A percentile compares a stretch with the other conserved stretches of the same genome.
Evolutionary conservation across 2,113 vertebrate species (phyloP).

Genomic region (Cyanoliseus patagonus): DNA sequence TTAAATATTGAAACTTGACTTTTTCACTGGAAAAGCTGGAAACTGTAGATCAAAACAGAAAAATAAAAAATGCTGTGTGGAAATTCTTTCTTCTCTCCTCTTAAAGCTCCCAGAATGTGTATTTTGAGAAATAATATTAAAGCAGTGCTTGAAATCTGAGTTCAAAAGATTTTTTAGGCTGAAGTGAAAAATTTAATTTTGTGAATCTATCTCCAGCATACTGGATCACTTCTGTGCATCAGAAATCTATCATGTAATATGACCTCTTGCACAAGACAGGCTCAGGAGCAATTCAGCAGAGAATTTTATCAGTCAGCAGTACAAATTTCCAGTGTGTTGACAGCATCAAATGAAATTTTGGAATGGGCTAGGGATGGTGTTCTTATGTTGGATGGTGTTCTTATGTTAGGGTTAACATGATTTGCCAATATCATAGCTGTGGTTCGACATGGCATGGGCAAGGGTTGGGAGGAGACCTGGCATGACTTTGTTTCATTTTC

Average conservation of each 20-base stretch:
- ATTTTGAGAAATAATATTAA: constrained; percentile 45
- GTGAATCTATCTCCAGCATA: background rate
- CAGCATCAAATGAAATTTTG: background rate
- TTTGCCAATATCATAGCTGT: background rate
- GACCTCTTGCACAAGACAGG: background rate
- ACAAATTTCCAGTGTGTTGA: background rate
- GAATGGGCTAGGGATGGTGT: background rate
- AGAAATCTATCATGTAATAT: background rate
- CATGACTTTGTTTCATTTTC: background rate
- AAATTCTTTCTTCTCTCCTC: constrained; percentile 22
- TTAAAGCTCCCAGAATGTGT: background rate
- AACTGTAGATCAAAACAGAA: background rate
- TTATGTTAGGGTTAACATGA: background rate
- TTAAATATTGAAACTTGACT: background rate
- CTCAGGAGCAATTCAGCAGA: background rate
- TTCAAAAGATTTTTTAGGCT: background rate
- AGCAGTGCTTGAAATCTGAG: background rate
- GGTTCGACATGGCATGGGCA: background rate
- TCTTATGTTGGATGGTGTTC: background rate
- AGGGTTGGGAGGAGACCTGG: background rate
- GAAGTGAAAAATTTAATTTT: background rate
- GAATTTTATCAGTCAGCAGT: background rate
- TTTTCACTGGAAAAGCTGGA: background rate
- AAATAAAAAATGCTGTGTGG: background rate
- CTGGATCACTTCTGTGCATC: background rate